Conservation (phyloP, 2,113 vertebrate genomes). For the Vanacampus margaritifer region DNA sequence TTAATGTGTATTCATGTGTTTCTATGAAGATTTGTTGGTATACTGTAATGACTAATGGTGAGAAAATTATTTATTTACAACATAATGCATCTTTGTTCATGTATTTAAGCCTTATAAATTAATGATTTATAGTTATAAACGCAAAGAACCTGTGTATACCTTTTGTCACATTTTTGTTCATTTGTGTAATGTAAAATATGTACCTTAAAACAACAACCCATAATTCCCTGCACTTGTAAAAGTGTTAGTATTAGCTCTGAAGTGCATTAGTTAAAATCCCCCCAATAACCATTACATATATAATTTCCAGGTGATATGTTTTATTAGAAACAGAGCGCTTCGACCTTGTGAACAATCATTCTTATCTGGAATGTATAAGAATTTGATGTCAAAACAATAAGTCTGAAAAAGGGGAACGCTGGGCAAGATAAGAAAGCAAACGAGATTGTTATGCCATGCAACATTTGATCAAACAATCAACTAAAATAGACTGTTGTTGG, state of each 20-base stretch:
- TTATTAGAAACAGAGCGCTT: conserved; percentile 64
- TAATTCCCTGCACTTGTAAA: too few species aligned
- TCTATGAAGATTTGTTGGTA: not conserved
- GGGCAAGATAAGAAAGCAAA: conserved; percentile 6
- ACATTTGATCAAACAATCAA: conserved; percentile 29
- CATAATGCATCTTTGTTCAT: too few species aligned
- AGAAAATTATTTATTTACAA: too few species aligned
- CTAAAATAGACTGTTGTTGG: not conserved
- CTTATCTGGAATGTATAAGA: conserved; percentile 53
- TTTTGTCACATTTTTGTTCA: too few species aligned
- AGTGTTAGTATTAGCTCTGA: not conserved
- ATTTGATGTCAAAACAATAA: conserved; percentile 31
- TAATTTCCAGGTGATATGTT: conserved; percentile 48
- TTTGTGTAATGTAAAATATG: too few species aligned
- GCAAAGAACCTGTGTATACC: too few species aligned
- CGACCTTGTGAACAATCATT: conserved; percentile 56
- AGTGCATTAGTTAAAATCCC: not conserved
- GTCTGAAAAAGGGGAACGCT: not conserved
- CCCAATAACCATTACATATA: conserved; percentile 18
- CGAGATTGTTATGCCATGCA: conserved; percentile 47
- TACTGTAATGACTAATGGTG: not conserved
- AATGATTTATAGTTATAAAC: too few species aligned
- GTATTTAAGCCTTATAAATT: too few species aligned
- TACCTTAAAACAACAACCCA: too few species aligned
- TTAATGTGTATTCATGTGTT: not conserved